Base-by-base conservation (phyloP, 2,797 vertebrate genomes). In the Todus mexicanus region DNA sequence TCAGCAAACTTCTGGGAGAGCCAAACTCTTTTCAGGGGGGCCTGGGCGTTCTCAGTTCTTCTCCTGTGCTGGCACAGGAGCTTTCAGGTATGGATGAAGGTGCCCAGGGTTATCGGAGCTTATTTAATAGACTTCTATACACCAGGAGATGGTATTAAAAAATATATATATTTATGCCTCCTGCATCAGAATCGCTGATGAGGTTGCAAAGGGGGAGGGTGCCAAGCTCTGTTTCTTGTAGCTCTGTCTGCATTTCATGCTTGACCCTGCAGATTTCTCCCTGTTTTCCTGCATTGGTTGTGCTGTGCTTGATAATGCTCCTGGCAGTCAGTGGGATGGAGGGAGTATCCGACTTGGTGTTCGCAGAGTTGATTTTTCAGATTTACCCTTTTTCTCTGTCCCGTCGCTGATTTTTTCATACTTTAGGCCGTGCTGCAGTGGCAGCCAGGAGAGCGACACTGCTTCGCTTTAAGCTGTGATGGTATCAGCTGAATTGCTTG, bases 311-410 rank as follows among this genome's bases (percentile, higher is more conserved):
- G 51, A 12, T 22, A 4, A 5, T 4, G 4, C 56, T 68, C 68
- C 43, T 22, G 57, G 51, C 45, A 20, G 51, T 4, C 42, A 15
- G 29, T 1, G 5, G 53, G 42, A 14, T 7, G 40, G 6, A 2
- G 15, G 60, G 47, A n/a, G 33, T 26, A 4, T 51, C 26, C 5
- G 4, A 15, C 33, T 11, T 3, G 5, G n/a, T 1, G 0, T 9
- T 19, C n/a, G n/a, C n/a, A n/a, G n/a, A 48, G 38, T 29, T 66
- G 38, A 26, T 47, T 57, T 51, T 82, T 35, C 47, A 23, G 35
- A 18, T n/a, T 88, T 3, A 1, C 4, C 25, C n/a, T 13, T 59
- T 75, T 57, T 10, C 38, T 74, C 31, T 19, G 3, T 37, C 48
- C 54, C 10, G 31, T 74, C 68, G 47, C 72, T 45, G n/a, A 7